phyloP scores from a whole-genome alignment of 2,113 vertebrate genomes.

The Hypocryptadius cinnamomeus region DNA sequence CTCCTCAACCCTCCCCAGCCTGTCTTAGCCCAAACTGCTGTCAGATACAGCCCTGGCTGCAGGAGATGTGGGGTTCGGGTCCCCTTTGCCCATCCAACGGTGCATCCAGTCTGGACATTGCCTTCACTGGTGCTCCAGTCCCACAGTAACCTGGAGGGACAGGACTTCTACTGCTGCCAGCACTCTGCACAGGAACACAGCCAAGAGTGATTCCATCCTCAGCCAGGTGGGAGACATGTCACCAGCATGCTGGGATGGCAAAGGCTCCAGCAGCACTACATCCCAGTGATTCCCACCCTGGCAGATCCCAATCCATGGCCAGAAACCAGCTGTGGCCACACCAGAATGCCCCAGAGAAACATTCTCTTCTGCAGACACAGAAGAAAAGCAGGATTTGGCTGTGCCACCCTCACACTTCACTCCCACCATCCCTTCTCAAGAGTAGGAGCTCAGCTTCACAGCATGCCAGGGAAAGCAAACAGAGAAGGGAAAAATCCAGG shows the following conservation, averaged over 20 bases:
- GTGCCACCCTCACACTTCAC: not conserved
- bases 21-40: not conserved
- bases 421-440: not conserved
- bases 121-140: not conserved
- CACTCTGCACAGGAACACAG: not conserved
- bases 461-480: not conserved
- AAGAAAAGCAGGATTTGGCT: not conserved
- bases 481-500: not conserved
- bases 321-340: not conserved
- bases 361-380: not conserved
- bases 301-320: not conserved
- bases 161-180: not conserved
- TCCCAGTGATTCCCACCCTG: not conserved
- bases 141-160: not conserved
- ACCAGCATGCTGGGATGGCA: not conserved
- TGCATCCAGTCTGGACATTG: not conserved
- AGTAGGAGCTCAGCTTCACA: not conserved
- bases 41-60: not conserved
- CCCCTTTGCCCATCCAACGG: not conserved
- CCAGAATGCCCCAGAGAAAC: not conserved
- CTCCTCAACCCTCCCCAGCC: not conserved
- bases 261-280: fast-evolving
- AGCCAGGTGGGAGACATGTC: fast-evolving
- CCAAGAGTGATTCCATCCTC: not conserved
- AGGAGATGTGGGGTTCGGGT: not conserved